Base-by-base conservation (phyloP, 2,113 vertebrate genomes). In the Sakesphorus luctuosus region DNA sequence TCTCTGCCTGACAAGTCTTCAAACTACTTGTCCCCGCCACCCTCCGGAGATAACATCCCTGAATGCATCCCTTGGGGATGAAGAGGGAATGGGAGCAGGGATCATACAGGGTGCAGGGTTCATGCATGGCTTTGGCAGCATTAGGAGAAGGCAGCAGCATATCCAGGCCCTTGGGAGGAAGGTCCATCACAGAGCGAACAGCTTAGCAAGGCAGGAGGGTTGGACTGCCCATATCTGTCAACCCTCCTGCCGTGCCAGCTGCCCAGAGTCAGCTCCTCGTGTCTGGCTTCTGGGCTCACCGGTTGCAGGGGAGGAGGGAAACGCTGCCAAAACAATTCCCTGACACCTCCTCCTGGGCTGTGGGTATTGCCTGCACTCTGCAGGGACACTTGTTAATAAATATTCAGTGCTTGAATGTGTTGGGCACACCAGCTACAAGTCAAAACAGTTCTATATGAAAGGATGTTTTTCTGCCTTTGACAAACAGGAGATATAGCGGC, bases 1-100 rank as follows among this genome's bases (percentile, higher is more conserved):
- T 43, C 38, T 49, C 33, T 78, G 7, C 35, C 62, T 1, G 0
- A 49, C 44, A 43, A 86, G 50, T 4, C 43, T 75, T 81, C 35
- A 29, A 82, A 72, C 23, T 47, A 17, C 56, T 83, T 65, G 50
- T 71, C 7, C 18, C 14, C 13, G 9, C 2, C 5, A 19, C 9
- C 1, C 47, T 28, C 2, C 0, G 3, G 20, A 59, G n/a, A 3
- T 29, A 25, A 46, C 29, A 18, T 26, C 11, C 33, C 18, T 15
- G 24, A 3, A 1, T 5, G 1, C 2, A 4, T 1, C 17, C 10
- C n/a, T 12, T 2, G 36, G 61, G 65, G 67, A 9, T 4, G 50
- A 5, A 19, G 12, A 23, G 55, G 33, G 44, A 24, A 10, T 1
- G 31, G 25, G 36, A 3, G 3, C 29, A 13, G 85, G 62, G 15